These are phyloP conservation scores for Hycleus phaleratus DNA, from an alignment of 1,140 invertebrate species.

Conservation along the genomic window DNA sequence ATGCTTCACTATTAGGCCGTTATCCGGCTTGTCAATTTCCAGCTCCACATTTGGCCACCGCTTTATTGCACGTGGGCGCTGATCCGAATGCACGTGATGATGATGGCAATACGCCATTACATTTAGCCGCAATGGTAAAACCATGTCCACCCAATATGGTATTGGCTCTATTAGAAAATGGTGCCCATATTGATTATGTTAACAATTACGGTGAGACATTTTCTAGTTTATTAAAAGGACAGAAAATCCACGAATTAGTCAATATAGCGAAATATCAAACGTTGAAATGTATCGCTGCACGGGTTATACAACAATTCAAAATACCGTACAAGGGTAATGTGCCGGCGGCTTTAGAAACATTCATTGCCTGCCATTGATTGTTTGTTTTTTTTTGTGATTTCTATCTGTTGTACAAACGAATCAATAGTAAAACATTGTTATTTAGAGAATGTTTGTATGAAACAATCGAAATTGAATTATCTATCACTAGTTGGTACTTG, in stretches of 20 bases:
- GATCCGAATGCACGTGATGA: constrained; percentile 66
- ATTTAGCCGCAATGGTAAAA: constrained; percentile 59
- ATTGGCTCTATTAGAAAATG: constrained; percentile 60
- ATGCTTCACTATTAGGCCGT: constrained; percentile 50
- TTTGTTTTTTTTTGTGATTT: neutral
- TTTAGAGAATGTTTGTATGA: too few relatives aligned
- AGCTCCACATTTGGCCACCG: constrained; percentile 60
- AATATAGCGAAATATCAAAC: constrained; percentile 71
- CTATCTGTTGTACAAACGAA: neutral
- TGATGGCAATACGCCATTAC: constrained; percentile 75
- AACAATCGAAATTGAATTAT: too few relatives aligned
- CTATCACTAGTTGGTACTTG: too few relatives aligned
- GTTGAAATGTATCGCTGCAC: constrained; percentile 73
- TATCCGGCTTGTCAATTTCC: constrained; percentile 73
- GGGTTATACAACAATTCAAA: constrained; percentile 58
- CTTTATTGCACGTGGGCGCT: constrained; percentile 76
- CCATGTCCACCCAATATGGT: constrained; percentile 60
- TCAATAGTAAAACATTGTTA: neutral
- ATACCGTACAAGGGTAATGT: constrained; percentile 55
- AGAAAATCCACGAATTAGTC: constrained; percentile 57
- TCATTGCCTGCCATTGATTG: constrained; percentile 47
- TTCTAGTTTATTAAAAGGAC: constrained; percentile 55
- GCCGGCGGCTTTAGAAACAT: constrained; percentile 47
- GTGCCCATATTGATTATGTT: constrained; percentile 81
- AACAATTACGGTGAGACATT: constrained; percentile 75